phyloP scores from a whole-genome alignment of 2,888 invertebrate species.

The Drosophila rellima region DNA sequence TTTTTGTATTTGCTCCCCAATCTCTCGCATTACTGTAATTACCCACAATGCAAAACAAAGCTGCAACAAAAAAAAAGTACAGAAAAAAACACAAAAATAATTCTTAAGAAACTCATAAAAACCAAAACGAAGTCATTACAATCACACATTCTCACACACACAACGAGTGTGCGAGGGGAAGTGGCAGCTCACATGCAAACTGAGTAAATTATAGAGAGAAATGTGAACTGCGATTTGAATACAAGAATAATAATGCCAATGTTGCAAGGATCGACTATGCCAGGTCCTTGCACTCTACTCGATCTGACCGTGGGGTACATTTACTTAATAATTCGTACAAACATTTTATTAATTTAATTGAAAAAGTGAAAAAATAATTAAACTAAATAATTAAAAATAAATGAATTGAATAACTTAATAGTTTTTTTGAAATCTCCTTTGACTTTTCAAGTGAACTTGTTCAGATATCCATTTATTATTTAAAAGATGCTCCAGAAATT shows the following conservation, averaged over 20 bases:
- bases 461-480: not conserved
- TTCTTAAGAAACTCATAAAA: conserved; percentile 77
- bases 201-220: conserved; percentile 29
- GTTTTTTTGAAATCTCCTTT: no score
- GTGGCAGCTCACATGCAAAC: conserved; percentile 27
- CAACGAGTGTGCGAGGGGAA: conserved; percentile 35
- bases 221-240: conserved; percentile 64
- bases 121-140: conserved; percentile 75
- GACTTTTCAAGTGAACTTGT: no score
- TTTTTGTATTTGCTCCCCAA: conserved; percentile 47
- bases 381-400: no score
- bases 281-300: conserved; percentile 16
- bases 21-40: conserved; percentile 82
- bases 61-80: conserved; percentile 17
- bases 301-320: conserved; percentile 8
- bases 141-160: conserved; percentile 66
- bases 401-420: no score
- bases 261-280: conserved; percentile 15
- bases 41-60: conserved; percentile 67
- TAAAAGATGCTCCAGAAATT: not conserved
- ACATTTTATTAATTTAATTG: not conserved
- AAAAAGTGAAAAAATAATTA: not conserved
- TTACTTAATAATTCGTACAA: not conserved
- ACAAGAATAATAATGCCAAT: conserved; percentile 36
- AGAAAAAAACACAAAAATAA: conserved; percentile 51